These are phyloP conservation scores for Epizoanthus fatuus DNA, from an alignment of 92 coral and sea anemone genomes.

Conservation along the genomic window DNA sequence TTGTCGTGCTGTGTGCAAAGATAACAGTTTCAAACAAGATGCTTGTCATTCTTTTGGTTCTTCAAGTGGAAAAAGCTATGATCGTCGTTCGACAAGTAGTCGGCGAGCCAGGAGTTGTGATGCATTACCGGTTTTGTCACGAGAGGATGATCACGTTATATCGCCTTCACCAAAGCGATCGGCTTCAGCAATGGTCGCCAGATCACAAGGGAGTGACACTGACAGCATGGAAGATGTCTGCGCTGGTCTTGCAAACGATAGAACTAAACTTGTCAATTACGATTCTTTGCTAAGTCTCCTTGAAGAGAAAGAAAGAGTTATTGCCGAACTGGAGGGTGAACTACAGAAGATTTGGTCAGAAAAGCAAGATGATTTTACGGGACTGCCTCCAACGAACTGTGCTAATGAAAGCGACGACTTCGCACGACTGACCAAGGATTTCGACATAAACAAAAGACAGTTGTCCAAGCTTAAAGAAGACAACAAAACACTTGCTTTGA, in stretches of 20 bases:
- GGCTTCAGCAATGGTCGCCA: constrained; percentile 21
- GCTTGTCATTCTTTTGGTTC: not conserved
- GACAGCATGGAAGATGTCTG: not conserved
- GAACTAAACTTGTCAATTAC: not conserved
- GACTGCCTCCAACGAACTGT: constrained; percentile 16
- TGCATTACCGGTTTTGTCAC: constrained; percentile 35
- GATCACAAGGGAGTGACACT: not conserved
- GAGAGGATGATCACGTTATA: constrained; percentile 1
- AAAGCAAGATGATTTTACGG: constrained; percentile 46
- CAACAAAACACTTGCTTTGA: constrained; percentile 72
- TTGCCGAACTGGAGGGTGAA: constrained; percentile 10
- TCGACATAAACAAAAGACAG: constrained; percentile 16
- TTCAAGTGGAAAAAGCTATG: constrained; percentile 41
- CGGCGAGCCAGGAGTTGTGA: constrained; percentile 42
- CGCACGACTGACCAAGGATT: constrained; percentile 30
- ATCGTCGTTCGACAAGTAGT: constrained; percentile 20
- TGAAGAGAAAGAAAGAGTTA: constrained; percentile 35
- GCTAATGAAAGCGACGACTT: not conserved
- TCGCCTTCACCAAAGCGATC: constrained; percentile 8
- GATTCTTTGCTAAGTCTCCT: constrained; percentile 10
- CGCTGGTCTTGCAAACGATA: not conserved
- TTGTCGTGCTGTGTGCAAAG: constrained; percentile 24
- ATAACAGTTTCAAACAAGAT: constrained; percentile 16
- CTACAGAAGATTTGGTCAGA: constrained; percentile 27
- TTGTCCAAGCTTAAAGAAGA: constrained; percentile 70